Conservation (phyloP, 2,888 invertebrate genomes). For the Pollenia griseotomentosa region DNA sequence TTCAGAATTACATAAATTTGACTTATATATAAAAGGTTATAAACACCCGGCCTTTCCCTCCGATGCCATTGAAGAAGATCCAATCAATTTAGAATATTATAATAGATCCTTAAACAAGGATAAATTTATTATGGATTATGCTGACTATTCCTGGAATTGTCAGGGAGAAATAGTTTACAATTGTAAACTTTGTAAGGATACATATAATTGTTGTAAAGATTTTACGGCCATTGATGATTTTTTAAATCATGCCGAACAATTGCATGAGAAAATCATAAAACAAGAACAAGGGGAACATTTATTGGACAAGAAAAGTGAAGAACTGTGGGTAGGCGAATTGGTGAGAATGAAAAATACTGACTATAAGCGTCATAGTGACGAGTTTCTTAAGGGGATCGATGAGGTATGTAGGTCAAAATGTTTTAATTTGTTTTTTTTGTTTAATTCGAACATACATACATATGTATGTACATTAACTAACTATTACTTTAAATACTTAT, state of each 20-base stretch:
- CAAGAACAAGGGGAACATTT: conserved; percentile 29
- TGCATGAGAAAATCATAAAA: background rate
- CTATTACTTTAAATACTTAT: no score
- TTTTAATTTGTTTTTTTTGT: no score
- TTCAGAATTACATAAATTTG: conserved; percentile 54
- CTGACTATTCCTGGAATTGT: conserved; percentile 28
- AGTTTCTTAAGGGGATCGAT: conserved; percentile 56
- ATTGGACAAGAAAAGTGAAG: conserved; percentile 31
- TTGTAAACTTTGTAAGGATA: conserved; percentile 38
- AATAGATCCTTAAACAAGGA: conserved; percentile 19
- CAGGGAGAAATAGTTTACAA: conserved; percentile 14
- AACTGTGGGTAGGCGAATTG: conserved; percentile 43
- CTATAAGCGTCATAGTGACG: conserved; percentile 44
- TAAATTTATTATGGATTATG: conserved; percentile 40
- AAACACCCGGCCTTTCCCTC: background rate
- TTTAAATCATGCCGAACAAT: background rate
- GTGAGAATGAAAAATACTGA: conserved; percentile 38
- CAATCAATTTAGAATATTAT: conserved; percentile 2
- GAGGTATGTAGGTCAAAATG: conserved; percentile 48
- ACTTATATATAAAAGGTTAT: conserved; percentile 30
- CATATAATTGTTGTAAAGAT: background rate
- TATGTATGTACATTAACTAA: no score
- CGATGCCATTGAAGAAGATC: background rate
- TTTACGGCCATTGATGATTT: conserved; percentile 28
- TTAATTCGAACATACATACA: no score